A percentile compares a stretch with the other conserved stretches of the same genome.
Conservation (phyloP, 1,140 invertebrate genomes). For the Pogonognathellus flavescens region DNA sequence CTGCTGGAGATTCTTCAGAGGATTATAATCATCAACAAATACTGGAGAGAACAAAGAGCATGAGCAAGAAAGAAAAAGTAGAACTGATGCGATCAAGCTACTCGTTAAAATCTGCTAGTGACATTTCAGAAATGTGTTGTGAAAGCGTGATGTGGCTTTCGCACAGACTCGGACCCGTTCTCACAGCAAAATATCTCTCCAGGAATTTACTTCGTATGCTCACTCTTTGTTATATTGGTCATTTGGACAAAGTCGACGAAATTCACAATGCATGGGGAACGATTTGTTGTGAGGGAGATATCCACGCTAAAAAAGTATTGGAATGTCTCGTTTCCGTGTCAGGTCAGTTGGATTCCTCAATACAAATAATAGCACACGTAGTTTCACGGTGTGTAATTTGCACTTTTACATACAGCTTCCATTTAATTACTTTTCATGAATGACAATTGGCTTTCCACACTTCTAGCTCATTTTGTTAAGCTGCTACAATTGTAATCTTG, state of each 20-base stretch:
- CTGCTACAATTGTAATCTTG: background rate
- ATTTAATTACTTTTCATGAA: background rate
- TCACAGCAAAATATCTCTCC: slow-evolving; percentile 91
- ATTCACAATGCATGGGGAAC: background rate
- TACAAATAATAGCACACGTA: background rate
- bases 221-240: slow-evolving; percentile 90
- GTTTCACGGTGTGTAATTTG: background rate
- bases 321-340: slow-evolving; percentile 89
- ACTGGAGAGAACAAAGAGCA: background rate
- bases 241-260: slow-evolving; percentile 69
- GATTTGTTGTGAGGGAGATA: slow-evolving; percentile 77
- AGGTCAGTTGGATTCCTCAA: slow-evolving; percentile 70
- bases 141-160: slow-evolving; percentile 93
- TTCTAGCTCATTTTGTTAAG: background rate
- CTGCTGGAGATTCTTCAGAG: background rate
- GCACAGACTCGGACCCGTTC: slow-evolving; percentile 92
- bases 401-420: background rate
- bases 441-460: background rate
- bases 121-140: slow-evolving; percentile 89
- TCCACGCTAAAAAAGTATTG: slow-evolving; percentile 85
- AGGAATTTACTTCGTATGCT: slow-evolving; percentile 94
- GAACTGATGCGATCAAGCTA: slow-evolving; percentile 46
- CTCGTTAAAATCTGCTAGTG: slow-evolving; percentile 46
- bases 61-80: slow-evolving; percentile 23
- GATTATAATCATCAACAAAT: slow-evolving; percentile 18